Percentiles rank a stretch among this genome's conserved stretches.
phyloP scores from a whole-genome alignment of 2,797 vertebrate genomes.

The Chanos chanos region DNA sequence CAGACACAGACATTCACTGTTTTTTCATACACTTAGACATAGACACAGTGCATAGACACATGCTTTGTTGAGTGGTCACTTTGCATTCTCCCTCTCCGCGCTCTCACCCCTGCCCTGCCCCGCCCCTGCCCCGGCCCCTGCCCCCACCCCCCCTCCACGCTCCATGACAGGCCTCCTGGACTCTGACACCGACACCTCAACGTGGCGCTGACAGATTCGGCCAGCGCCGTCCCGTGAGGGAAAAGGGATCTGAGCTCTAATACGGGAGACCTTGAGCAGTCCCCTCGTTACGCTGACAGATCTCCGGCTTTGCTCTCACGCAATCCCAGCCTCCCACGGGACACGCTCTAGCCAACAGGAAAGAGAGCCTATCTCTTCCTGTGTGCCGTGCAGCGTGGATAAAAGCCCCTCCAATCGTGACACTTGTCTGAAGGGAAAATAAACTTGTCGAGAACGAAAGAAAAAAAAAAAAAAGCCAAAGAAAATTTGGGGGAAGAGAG shows the following conservation, averaged over 20 bases:
- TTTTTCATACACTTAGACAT: conserved; percentile 13
- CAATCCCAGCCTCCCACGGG: conserved; percentile 48
- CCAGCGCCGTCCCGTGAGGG: not conserved
- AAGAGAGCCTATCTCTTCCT: conserved; percentile 49
- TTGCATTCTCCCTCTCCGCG: too few relatives aligned
- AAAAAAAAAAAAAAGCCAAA: not conserved
- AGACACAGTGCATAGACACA: not conserved
- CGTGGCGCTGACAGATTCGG: too few relatives aligned
- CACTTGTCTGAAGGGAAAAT: not conserved
- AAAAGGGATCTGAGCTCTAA: not conserved
- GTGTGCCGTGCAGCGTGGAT: conserved; percentile 14
- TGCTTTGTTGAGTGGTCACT: too few relatives aligned
- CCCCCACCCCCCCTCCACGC: too few relatives aligned
- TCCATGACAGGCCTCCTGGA: too few relatives aligned
- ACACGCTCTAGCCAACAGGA: conserved; percentile 42
- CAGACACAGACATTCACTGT: conserved; percentile 13
- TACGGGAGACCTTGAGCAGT: conserved; percentile 43
- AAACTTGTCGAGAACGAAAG: not conserved
- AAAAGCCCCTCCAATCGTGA: not conserved
- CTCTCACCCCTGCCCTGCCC: too few relatives aligned
- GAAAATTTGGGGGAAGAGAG: conserved; percentile 17
- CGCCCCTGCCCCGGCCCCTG: too few relatives aligned
- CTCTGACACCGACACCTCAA: too few relatives aligned
- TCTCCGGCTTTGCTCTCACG: conserved; percentile 43
- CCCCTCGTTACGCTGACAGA: conserved; percentile 46